A percentile compares a stretch with the other conserved stretches of the same genome.
Evolutionary conservation across 2,888 invertebrate genomes (phyloP).

Genomic region (Maniola hyperantus): DNA sequence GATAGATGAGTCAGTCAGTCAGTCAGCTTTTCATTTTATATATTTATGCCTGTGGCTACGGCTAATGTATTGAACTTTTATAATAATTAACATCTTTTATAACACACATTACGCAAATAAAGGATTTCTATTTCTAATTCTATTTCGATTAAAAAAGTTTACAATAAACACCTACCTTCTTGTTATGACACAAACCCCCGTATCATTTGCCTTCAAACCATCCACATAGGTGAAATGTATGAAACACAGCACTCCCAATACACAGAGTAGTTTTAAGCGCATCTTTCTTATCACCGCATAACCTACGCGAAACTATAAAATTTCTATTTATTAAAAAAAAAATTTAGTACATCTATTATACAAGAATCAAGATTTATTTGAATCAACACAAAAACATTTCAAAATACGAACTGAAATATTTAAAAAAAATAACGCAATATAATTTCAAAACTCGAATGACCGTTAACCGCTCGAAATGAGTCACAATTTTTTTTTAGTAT

Average conservation of each 20-base stretch:
- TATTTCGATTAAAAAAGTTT: too few relatives aligned
- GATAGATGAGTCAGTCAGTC: too few relatives aligned
- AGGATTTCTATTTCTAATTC: too few relatives aligned
- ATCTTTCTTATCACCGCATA: constrained; percentile 27
- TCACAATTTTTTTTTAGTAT: not conserved
- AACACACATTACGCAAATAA: too few relatives aligned
- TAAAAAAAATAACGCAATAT: not conserved
- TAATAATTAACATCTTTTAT: too few relatives aligned
- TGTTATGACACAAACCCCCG: constrained; percentile 43
- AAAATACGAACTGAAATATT: not conserved
- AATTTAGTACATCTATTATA: too few relatives aligned
- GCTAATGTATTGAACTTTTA: too few relatives aligned
- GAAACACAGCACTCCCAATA: constrained; percentile 33
- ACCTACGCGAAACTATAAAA: not conserved
- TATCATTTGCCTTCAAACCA: constrained; percentile 40
- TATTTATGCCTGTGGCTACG: too few relatives aligned
- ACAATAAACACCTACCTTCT: constrained; percentile 37
- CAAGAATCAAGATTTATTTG: too few relatives aligned
- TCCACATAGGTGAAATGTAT: constrained; percentile 34
- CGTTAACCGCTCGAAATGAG: not conserved
- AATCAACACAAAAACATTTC: not conserved
- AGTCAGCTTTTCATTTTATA: too few relatives aligned
- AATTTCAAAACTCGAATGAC: not conserved
- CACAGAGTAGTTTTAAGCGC: constrained; percentile 35
- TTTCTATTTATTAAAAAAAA: too few relatives aligned